Conservation (phyloP, 1,140 invertebrate species). For the Drosophila equinoxialis region DNA sequence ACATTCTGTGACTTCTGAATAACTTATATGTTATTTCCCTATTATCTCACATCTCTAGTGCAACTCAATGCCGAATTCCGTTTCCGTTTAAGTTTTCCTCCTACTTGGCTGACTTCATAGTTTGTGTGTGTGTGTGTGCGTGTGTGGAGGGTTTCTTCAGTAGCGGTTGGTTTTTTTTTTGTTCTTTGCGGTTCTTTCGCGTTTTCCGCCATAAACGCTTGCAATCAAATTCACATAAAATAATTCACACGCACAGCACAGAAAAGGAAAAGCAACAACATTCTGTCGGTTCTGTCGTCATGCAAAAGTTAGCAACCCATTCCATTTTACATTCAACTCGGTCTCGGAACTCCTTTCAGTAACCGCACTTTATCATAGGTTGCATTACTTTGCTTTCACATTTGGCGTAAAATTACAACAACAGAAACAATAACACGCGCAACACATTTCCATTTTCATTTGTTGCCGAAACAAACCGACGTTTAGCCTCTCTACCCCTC, state of each 20-base stretch:
- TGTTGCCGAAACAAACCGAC: conserved; percentile 57
- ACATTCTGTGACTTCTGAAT: too few relatives aligned
- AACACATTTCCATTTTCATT: conserved; percentile 33
- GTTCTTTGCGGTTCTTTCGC: conserved; percentile 46
- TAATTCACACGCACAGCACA: conserved; percentile 66
- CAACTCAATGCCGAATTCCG: conserved; percentile 15
- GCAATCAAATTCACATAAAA: conserved; percentile 80
- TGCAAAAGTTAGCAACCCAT: conserved; percentile 37
- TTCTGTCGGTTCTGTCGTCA: conserved; percentile 68
- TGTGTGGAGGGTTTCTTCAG: background rate
- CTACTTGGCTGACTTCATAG: conserved; percentile 19
- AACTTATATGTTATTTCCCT: too few relatives aligned
- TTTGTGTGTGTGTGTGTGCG: background rate
- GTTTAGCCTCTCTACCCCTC: conserved; percentile 38
- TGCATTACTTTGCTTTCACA: conserved; percentile 46
- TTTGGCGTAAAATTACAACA: conserved; percentile 55
- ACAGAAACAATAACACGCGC: conserved; percentile 21
- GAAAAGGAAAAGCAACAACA: conserved; percentile 42
- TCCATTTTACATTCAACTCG: background rate
- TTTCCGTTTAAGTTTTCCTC: conserved; percentile 16
- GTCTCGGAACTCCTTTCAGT: background rate
- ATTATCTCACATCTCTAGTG: background rate
- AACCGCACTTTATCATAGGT: conserved; percentile 1
- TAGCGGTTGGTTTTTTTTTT: background rate
- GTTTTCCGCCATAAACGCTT: conserved; percentile 77